Evolutionary conservation across 2,888 invertebrate species (phyloP).

Genomic region (Schizotus pectinicornis): DNA sequence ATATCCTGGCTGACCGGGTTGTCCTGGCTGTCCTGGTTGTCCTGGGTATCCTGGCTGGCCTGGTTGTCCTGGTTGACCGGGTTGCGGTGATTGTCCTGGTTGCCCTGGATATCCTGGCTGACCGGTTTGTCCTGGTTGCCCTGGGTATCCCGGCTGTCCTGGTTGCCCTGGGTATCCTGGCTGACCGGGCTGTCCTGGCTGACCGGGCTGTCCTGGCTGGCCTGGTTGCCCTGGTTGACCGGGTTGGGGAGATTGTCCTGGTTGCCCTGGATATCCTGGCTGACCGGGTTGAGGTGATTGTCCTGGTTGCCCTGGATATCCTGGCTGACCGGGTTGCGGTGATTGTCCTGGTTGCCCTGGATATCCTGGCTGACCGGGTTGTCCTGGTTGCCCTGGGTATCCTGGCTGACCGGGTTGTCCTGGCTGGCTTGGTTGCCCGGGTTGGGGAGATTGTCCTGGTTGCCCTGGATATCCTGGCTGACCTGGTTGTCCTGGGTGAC

Average conservation of each 20-base stretch:
- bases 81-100: slow-evolving; percentile 23
- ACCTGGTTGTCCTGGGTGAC: slow-evolving; percentile 17
- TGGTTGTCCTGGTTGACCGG: slow-evolving; percentile 18
- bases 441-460: slow-evolving; percentile 19
- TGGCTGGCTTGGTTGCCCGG: slow-evolving; percentile 11
- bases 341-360: slow-evolving; percentile 25
- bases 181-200: slow-evolving; percentile 21
- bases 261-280: slow-evolving; percentile 2
- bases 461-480: slow-evolving; percentile 20
- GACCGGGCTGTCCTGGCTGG: neutral
- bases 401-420: slow-evolving; percentile 28
- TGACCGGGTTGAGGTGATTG: slow-evolving; percentile 26
- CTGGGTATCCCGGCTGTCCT: slow-evolving; percentile 23
- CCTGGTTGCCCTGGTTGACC: slow-evolving; percentile 12
- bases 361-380: slow-evolving; percentile 7
- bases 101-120: slow-evolving; percentile 15
- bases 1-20: slow-evolving; percentile 9
- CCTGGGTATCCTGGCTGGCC: slow-evolving; percentile 29
- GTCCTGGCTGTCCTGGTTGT: slow-evolving; percentile 18
- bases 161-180: slow-evolving; percentile 19
- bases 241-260: slow-evolving; percentile 27
- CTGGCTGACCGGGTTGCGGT: slow-evolving; percentile 6
- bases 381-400: slow-evolving; percentile 22
- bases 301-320: slow-evolving; percentile 14
- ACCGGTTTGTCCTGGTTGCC: slow-evolving; percentile 27